Percentiles rank a stretch among this genome's conserved stretches.
Evolutionary conservation across 2,797 vertebrate species (phyloP).

Genomic region (Balearica regulorum): DNA sequence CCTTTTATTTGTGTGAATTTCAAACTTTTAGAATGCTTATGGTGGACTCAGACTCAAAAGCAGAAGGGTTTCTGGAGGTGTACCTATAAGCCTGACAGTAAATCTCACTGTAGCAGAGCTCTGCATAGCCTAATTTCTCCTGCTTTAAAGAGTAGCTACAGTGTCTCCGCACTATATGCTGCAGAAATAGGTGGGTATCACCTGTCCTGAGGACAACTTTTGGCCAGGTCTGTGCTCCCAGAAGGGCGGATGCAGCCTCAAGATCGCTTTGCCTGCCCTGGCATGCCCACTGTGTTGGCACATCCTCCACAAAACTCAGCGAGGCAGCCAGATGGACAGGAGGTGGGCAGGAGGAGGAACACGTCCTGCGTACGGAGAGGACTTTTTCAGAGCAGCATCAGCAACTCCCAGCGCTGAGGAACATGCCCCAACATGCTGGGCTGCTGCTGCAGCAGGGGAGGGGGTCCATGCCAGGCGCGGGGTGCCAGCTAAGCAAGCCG

Average conservation of each 20-base stretch:
- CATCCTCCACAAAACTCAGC: neutral
- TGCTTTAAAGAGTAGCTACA: neutral
- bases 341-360: neutral
- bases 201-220: neutral
- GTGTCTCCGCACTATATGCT: neutral
- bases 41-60: neutral
- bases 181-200: neutral
- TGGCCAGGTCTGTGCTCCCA: neutral
- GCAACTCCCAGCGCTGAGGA: neutral
- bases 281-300: neutral
- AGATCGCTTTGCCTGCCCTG: neutral
- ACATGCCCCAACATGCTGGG: neutral
- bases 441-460: neutral
- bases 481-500: neutral
- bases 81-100: neutral
- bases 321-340: neutral
- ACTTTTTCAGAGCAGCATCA: neutral
- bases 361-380: fast-evolving
- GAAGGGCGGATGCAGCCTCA: neutral
- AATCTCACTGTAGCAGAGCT: neutral
- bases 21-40: neutral
- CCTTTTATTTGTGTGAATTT: neutral
- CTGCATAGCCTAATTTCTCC: neutral
- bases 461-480: fast-evolving
- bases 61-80: neutral